Evolutionary conservation across 2,113 vertebrate species (phyloP).

Genomic region (Danionella cerebrum): DNA sequence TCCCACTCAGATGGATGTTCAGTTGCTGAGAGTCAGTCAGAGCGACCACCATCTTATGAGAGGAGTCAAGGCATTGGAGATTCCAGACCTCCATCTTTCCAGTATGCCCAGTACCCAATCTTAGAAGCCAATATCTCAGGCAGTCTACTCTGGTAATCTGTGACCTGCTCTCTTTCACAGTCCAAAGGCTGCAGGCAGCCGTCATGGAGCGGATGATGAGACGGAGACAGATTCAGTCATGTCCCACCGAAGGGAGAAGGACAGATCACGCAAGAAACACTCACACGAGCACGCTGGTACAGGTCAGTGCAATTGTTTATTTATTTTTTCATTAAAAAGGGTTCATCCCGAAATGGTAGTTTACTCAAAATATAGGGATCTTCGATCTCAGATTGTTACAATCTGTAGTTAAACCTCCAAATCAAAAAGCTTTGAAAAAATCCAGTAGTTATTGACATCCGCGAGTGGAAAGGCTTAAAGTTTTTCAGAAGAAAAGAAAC

Average conservation of each 20-base stretch:
- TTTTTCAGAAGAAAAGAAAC: too few species aligned
- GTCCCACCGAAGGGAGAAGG: conserved; percentile 73
- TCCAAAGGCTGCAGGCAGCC: conserved; percentile 83
- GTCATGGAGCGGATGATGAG: conserved; percentile 91
- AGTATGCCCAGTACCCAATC: too few species aligned
- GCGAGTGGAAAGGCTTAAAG: too few species aligned
- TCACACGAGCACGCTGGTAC: conserved; percentile 58
- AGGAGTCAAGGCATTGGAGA: conserved; percentile 93
- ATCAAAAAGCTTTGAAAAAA: too few species aligned
- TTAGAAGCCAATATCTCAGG: too few species aligned
- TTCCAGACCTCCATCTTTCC: conserved; percentile 93
- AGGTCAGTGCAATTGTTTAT: too few species aligned
- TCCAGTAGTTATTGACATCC: too few species aligned
- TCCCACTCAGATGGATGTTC: conserved; percentile 84
- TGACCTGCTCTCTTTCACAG: conserved; percentile 49
- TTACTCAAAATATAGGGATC: too few species aligned
- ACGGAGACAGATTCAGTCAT: conserved; percentile 89
- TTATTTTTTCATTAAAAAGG: too few species aligned
- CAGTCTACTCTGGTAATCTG: not conserved
- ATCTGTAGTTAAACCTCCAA: too few species aligned
- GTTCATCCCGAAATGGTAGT: too few species aligned
- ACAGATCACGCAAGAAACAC: conserved; percentile 69
- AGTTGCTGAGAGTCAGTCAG: conserved; percentile 78
- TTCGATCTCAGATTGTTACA: too few species aligned
- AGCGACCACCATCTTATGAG: conserved; percentile 83